These are phyloP conservation scores for Scaptomyza parva DNA, from an alignment of 2,888 invertebrate genomes.

Conservation along the genomic window DNA sequence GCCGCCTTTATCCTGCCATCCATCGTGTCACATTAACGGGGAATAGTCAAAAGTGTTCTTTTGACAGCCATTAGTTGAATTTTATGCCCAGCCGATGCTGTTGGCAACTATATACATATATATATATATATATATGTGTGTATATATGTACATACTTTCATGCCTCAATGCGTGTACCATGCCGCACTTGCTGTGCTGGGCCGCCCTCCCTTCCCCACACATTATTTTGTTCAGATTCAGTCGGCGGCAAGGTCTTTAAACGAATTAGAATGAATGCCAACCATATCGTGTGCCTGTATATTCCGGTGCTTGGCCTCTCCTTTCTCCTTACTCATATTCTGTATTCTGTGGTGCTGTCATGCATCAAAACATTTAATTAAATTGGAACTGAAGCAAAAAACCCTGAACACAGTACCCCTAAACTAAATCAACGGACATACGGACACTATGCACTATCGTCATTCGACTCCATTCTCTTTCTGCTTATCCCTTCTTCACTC, in stretches of 20 bases:
- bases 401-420: constrained; percentile 14
- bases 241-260: constrained; percentile 70
- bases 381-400: constrained; percentile 62
- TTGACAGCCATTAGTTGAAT: constrained; percentile 62
- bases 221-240: constrained; percentile 54
- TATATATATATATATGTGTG: constrained; percentile 1
- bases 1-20: constrained; percentile 6
- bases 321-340: no score
- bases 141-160: not conserved
- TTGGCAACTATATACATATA: not conserved
- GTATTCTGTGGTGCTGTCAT: constrained; percentile 63
- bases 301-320: constrained; percentile 4
- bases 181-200: not conserved
- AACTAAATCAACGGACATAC: constrained; percentile 30
- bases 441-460: constrained; percentile 12
- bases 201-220: constrained; percentile 37
- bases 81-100: constrained; percentile 21
- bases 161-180: not conserved
- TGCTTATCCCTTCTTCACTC: constrained; percentile 5
- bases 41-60: constrained; percentile 34
- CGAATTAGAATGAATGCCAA: constrained; percentile 71
- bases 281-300: constrained; percentile 54
- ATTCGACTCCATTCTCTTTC: not conserved
- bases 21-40: constrained; percentile 48
- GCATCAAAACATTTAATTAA: constrained; percentile 81